Conservation (phyloP, 1,140 invertebrate genomes). For the Meloidogyne exigua region DNA sequence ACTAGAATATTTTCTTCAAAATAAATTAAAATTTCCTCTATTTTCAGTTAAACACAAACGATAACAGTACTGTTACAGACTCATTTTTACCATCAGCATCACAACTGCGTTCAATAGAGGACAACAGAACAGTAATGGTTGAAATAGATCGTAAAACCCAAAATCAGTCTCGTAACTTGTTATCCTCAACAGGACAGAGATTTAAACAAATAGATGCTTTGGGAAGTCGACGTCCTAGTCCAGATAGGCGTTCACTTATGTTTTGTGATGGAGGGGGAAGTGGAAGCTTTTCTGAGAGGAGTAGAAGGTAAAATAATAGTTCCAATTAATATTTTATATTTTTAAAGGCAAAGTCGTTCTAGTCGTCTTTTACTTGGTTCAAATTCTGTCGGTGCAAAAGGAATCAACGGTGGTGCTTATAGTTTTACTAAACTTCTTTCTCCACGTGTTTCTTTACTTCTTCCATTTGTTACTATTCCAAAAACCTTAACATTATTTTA, state of each 20-base stretch:
- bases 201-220: not conserved
- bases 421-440: not conserved
- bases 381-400: not conserved
- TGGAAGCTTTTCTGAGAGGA: not conserved
- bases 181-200: not conserved
- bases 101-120: slow-evolving; percentile 7
- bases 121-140: not conserved
- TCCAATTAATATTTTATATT: not conserved
- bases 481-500: slow-evolving; percentile 42
- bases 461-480: not conserved
- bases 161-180: not conserved
- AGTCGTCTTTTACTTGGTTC: slow-evolving; percentile 17
- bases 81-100: slow-evolving; percentile 24
- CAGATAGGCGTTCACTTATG: slow-evolving; percentile 21
- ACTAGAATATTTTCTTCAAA: not conserved
- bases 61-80: slow-evolving; percentile 26
- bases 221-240: slow-evolving; percentile 21
- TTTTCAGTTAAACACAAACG: slow-evolving; percentile 12
- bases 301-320: not conserved
- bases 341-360: slow-evolving; percentile 16
- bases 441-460: not conserved
- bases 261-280: slow-evolving; percentile 18
- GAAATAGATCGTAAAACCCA: slow-evolving; percentile 3
- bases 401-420: not conserved
- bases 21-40: no score